phyloP scores from a whole-genome alignment of 2,797 vertebrate genomes.

The Onychomys arenicola region DNA sequence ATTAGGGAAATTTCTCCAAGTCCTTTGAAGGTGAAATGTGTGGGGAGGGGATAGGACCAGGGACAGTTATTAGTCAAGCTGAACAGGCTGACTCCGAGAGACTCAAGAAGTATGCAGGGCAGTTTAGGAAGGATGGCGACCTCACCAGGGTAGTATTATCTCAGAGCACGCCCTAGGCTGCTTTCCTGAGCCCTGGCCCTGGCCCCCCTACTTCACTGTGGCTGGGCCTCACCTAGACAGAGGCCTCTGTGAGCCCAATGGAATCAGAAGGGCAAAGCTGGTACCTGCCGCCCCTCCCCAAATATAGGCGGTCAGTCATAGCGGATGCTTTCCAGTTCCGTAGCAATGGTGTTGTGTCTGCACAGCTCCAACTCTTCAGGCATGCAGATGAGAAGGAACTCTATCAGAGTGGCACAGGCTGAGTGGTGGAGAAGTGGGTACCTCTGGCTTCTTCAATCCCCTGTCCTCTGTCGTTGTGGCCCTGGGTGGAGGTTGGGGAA shows the following conservation, averaged over 20 bases:
- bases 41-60: slow-evolving; percentile 78
- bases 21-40: slow-evolving; percentile 84
- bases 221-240: not conserved
- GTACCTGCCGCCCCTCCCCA: slow-evolving; percentile 75
- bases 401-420: not conserved
- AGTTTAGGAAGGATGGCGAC: not conserved
- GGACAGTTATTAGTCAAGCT: slow-evolving; percentile 83
- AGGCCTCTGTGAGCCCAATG: not conserved
- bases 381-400: not conserved
- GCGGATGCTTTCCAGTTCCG: not conserved
- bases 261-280: slow-evolving; percentile 65
- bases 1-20: slow-evolving; percentile 84
- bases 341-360: not conserved
- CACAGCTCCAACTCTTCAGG: not conserved
- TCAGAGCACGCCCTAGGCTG: not conserved
- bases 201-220: not conserved
- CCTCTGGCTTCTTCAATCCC: not conserved
- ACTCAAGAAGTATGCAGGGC: slow-evolving; percentile 16
- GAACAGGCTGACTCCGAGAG: slow-evolving; percentile 62
- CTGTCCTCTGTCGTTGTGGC: not conserved
- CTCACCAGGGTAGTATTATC: not conserved
- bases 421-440: not conserved
- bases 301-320: not conserved
- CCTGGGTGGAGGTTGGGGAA: not conserved
- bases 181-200: not conserved